These are phyloP conservation scores for Calcarius ornatus DNA, from an alignment of 2,113 vertebrate species.

Conservation along the genomic window DNA sequence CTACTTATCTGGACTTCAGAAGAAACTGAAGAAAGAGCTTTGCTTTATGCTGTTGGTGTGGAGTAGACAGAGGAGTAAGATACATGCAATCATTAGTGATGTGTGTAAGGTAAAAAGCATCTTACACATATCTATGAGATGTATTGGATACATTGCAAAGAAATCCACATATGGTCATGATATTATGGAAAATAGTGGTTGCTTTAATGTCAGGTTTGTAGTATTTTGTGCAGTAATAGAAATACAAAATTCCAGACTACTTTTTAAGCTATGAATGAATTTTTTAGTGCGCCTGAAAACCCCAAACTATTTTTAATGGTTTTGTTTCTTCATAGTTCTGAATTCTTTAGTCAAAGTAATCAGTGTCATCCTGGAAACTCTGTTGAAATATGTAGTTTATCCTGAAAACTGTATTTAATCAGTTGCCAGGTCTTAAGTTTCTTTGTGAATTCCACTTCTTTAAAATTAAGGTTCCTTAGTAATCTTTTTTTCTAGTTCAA, in stretches of 20 bases:
- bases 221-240: not conserved
- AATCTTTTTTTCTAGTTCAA: not conserved
- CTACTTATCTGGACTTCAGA: not conserved
- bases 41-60: not conserved
- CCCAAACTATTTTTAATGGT: not conserved
- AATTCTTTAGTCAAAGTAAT: not conserved
- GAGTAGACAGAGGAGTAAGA: not conserved
- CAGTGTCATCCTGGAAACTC: not conserved
- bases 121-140: fast-evolving
- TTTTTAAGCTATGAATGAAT: not conserved
- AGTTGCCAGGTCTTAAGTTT: not conserved
- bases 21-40: not conserved
- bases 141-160: not conserved
- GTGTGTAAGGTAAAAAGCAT: not conserved
- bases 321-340: not conserved
- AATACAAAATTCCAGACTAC: not conserved
- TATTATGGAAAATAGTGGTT: not conserved
- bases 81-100: not conserved
- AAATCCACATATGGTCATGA: not conserved
- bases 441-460: not conserved
- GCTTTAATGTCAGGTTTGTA: not conserved
- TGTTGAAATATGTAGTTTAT: not conserved
- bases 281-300: not conserved
- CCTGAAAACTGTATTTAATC: not conserved
- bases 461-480: not conserved